phyloP scores from a whole-genome alignment of 1,140 invertebrate genomes.

The Drosophila ohnishii region DNA sequence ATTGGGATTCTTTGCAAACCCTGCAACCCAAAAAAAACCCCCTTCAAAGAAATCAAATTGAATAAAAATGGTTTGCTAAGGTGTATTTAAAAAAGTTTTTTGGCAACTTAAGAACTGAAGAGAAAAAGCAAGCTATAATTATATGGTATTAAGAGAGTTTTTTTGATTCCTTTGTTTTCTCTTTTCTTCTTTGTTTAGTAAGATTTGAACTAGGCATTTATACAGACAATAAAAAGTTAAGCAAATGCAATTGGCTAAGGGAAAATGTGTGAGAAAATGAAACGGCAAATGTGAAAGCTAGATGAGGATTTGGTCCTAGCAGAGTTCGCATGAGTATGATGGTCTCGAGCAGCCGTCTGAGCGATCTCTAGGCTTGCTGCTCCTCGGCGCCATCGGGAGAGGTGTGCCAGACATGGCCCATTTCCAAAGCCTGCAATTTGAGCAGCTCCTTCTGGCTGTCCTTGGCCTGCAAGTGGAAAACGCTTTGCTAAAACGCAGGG shows the following conservation, averaged over 20 bases:
- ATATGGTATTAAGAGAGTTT: background rate
- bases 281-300: background rate
- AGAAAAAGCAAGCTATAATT: constrained; percentile 47
- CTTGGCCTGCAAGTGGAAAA: constrained; percentile 91
- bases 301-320: constrained; percentile 32
- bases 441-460: constrained; percentile 87
- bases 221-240: constrained; percentile 9
- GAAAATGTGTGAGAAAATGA: constrained; percentile 23
- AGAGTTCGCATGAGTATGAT: constrained; percentile 14
- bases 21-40: background rate
- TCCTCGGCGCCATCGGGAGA: constrained; percentile 59
- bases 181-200: background rate
- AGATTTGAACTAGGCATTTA: constrained; percentile 27
- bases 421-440: constrained; percentile 75
- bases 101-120: constrained; percentile 40
- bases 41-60: background rate
- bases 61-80: background rate
- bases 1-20: background rate
- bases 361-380: constrained; percentile 51
- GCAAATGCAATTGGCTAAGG: constrained; percentile 66
- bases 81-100: constrained; percentile 28
- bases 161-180: background rate
- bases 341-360: background rate
- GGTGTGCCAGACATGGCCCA: constrained; percentile 75
- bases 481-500: constrained; percentile 85